These are phyloP conservation scores for Dasysyrphus albostriatus DNA, from an alignment of 2,888 invertebrate genomes.

Conservation along the genomic window DNA sequence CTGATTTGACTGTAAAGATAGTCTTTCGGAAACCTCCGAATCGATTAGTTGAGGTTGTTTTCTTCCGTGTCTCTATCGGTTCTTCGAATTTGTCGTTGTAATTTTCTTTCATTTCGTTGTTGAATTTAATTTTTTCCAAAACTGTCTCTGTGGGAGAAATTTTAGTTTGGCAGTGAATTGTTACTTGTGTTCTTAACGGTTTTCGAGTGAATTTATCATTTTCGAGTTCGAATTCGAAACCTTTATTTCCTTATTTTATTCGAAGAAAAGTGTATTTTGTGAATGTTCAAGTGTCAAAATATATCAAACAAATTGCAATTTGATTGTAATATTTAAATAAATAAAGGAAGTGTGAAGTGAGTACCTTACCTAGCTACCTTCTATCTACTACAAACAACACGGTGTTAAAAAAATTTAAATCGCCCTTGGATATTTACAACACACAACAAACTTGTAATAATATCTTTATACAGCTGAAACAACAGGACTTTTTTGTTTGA, in stretches of 20 bases:
- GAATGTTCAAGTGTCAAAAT: background rate
- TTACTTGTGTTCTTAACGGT: background rate
- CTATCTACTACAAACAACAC: too few relatives aligned
- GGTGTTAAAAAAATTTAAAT: background rate
- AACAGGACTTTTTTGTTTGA: constrained; percentile 58
- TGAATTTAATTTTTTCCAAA: background rate
- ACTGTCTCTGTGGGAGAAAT: background rate
- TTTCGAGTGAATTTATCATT: background rate
- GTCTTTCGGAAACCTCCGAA: constrained; percentile 66
- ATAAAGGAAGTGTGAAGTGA: background rate
- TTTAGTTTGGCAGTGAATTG: background rate
- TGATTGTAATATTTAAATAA: constrained; percentile 18
- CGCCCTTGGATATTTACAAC: constrained; percentile 16
- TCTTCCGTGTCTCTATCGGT: background rate
- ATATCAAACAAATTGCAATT: background rate
- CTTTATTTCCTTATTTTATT: background rate
- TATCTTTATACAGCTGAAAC: constrained; percentile 45
- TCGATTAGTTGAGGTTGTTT: constrained; percentile 52
- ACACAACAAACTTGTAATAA: background rate
- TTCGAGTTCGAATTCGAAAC: constrained; percentile 1
- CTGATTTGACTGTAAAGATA: constrained; percentile 48
- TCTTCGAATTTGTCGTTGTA: constrained; percentile 43
- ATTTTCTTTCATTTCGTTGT: background rate
- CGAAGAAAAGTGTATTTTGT: constrained; percentile 10
- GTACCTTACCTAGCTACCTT: background rate